Percentiles rank a stretch among this genome's conserved stretches.
Conservation (phyloP, 92 coral and sea anemone species). For the Virgularia gustaviana region DNA sequence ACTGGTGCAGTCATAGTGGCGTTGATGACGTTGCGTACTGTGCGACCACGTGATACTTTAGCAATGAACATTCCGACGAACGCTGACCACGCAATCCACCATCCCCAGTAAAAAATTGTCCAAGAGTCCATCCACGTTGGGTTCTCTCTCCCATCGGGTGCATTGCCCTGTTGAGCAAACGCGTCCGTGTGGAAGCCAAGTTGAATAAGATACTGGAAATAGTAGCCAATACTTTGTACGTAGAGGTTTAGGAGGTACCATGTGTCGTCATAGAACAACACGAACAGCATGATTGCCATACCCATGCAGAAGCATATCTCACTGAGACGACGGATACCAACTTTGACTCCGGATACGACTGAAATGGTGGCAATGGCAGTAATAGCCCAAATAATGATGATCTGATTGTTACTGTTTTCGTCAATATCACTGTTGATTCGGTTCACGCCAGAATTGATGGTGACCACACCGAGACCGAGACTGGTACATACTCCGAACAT, state of each 20-base stretch:
- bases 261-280: constrained; percentile 55
- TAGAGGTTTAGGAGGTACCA: constrained; percentile 64
- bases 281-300: constrained; percentile 59
- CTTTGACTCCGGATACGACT: constrained; percentile 38
- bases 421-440: constrained; percentile 36
- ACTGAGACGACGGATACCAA: constrained; percentile 55
- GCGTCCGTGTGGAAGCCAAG: constrained; percentile 54
- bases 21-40: constrained; percentile 79
- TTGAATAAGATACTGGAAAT: constrained; percentile 39
- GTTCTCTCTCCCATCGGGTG: constrained; percentile 35
- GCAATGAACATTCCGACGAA: constrained; percentile 92
- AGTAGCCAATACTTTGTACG: constrained; percentile 54
- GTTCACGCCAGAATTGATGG: constrained; percentile 66
- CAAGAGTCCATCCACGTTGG: constrained; percentile 41
- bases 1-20: constrained; percentile 79
- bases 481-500: constrained; percentile 96
- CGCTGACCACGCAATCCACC: constrained; percentile 64
- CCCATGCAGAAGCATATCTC: constrained; percentile 66
- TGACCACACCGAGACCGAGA: constrained; percentile 85
- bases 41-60: constrained; percentile 83
- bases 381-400: constrained; percentile 45
- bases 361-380: constrained; percentile 41
- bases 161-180: constrained; percentile 49
- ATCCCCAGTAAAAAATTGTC: constrained; percentile 43
- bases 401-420: constrained; percentile 27